A percentile compares a stretch with the other conserved stretches of the same genome.
phyloP scores from a whole-genome alignment of 2,113 vertebrate genomes.

The Cervus canadensis region DNA sequence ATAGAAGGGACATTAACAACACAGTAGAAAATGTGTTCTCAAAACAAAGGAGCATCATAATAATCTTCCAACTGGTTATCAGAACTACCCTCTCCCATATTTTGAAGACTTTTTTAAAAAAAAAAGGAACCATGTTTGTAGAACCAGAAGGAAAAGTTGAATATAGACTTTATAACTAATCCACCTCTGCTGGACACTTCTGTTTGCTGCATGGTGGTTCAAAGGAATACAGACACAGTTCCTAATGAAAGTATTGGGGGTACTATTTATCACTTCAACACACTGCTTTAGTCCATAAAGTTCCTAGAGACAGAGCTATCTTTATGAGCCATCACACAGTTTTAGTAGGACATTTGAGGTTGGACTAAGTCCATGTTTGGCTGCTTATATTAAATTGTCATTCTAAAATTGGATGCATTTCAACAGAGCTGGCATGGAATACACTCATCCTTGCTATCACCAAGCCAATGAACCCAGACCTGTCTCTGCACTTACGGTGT shows the following conservation, averaged over 20 bases:
- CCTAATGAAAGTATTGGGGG: conserved; percentile 8
- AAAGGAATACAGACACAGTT: background rate
- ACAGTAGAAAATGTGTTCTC: background rate
- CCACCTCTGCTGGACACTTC: background rate
- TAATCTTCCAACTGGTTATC: background rate
- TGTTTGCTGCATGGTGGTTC: background rate
- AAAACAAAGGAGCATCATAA: background rate
- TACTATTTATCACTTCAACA: conserved; percentile 36
- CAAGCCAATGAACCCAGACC: background rate
- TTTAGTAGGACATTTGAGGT: conserved; percentile 60
- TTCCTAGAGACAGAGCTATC: conserved; percentile 55
- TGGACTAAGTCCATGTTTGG: conserved; percentile 64
- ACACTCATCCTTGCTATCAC: background rate
- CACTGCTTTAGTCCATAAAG: conserved; percentile 53
- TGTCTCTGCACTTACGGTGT: background rate
- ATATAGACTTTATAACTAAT: background rate
- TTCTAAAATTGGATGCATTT: conserved; percentile 52
- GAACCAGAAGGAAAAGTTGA: background rate
- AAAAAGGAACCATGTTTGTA: background rate
- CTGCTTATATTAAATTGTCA: conserved; percentile 55
- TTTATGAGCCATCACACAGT: conserved; percentile 63
- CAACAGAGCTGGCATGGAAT: conserved; percentile 37
- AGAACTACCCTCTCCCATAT: background rate
- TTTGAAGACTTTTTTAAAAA: background rate
- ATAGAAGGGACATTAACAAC: background rate